Conservation (phyloP, 92 coral and sea anemone species). For the Blastomussa wellsi region DNA sequence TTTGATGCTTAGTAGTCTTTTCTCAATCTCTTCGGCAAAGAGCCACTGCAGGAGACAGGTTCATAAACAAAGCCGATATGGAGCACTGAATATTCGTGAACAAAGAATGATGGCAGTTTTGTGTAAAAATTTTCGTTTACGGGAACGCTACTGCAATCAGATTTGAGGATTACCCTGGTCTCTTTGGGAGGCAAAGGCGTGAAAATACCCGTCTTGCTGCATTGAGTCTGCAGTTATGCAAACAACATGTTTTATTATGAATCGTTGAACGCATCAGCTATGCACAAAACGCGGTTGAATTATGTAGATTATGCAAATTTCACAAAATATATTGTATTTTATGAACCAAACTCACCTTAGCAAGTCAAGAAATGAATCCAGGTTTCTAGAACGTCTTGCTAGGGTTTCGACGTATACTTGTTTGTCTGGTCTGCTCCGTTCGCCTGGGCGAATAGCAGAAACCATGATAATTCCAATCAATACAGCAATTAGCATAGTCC, state of each 20-base stretch:
- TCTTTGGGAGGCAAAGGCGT: background rate
- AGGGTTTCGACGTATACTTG: slow-evolving; percentile 34
- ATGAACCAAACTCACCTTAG: slow-evolving; percentile 61
- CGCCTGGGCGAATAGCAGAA: slow-evolving; percentile 81
- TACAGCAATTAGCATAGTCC: slow-evolving; percentile 77
- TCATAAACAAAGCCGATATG: background rate
- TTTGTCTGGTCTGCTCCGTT: slow-evolving; percentile 59
- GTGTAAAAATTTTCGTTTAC: background rate
- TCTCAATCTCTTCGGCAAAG: background rate
- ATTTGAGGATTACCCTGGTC: background rate
- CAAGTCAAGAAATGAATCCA: slow-evolving; percentile 89
- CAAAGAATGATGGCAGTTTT: background rate
- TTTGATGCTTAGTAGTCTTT: background rate
- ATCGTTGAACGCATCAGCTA: no score
- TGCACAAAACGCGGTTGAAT: background rate
- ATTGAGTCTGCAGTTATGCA: no score
- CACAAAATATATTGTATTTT: background rate
- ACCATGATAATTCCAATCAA: slow-evolving; percentile 83
- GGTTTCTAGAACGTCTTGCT: slow-evolving; percentile 66
- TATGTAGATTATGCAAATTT: background rate
- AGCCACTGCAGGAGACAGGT: background rate
- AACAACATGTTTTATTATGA: no score
- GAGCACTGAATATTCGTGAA: no score
- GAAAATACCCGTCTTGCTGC: background rate
- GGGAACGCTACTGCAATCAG: background rate